Conservation (phyloP, 2,113 vertebrate genomes). For the Neotoma lepida region DNA sequence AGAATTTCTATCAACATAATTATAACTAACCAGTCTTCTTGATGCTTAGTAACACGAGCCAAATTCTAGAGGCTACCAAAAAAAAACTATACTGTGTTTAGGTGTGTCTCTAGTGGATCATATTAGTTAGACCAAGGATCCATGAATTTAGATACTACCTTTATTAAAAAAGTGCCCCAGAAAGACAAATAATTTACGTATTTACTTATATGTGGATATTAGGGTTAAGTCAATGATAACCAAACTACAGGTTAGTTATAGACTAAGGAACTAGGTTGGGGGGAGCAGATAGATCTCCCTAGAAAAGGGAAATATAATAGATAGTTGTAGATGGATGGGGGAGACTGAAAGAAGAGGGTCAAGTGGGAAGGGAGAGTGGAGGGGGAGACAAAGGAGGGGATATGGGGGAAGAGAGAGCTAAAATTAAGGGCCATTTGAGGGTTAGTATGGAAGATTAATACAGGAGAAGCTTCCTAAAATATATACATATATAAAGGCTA, state of each 20-base stretch:
- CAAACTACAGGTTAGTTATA: neutral
- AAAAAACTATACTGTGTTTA: neutral
- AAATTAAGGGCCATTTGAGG: neutral
- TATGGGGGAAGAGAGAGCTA: neutral
- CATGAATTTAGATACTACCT: neutral
- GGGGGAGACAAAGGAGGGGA: neutral
- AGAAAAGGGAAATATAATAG: neutral
- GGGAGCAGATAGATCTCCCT: neutral
- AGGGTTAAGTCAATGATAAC: neutral
- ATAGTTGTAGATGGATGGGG: neutral
- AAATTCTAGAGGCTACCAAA: neutral
- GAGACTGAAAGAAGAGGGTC: neutral
- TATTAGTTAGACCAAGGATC: neutral
- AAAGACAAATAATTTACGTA: neutral
- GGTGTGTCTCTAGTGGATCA: neutral
- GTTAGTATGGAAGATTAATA: neutral
- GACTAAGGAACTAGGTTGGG: neutral
- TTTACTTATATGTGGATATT: neutral
- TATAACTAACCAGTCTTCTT: neutral
- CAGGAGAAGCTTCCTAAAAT: neutral
- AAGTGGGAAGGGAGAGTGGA: neutral
- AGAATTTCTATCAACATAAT: neutral
- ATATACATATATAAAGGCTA: neutral
- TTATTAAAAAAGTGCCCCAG: neutral
- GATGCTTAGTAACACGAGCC: neutral